These are phyloP conservation scores for Drymonia ruficornis DNA, from an alignment of 2,888 invertebrate genomes.

Conservation along the genomic window DNA sequence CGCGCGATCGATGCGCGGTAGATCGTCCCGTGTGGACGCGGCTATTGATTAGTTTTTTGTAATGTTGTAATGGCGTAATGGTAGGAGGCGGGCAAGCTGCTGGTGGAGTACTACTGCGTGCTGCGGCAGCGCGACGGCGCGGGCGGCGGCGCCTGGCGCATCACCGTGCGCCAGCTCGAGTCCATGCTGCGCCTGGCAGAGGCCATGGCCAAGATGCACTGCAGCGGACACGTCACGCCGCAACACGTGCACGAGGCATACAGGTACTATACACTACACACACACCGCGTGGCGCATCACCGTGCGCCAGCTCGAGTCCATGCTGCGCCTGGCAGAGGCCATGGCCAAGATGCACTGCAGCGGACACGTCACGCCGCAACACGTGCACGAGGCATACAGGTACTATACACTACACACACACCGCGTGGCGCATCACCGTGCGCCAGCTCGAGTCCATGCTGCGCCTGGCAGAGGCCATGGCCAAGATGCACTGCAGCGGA, in stretches of 20 bases:
- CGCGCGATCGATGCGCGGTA: too few species aligned
- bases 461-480: conserved; percentile 97
- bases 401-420: conserved; percentile 9
- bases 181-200: conserved; percentile 97
- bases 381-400: conserved; percentile 91
- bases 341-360: conserved; percentile 98
- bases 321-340: conserved; percentile 98
- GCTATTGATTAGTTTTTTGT: too few species aligned
- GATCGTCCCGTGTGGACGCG: too few species aligned
- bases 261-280: conserved; percentile 32
- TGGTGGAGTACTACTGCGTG: conserved; percentile 95
- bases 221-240: conserved; percentile 93
- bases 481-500: conserved; percentile 97
- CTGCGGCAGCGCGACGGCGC: conserved; percentile 93
- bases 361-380: conserved; percentile 93
- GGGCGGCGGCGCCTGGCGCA: conserved; percentile 91
- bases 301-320: conserved; percentile 91
- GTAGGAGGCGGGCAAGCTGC: conserved; percentile 90
- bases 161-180: conserved; percentile 95
- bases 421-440: conserved; percentile 96
- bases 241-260: conserved; percentile 94
- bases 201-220: conserved; percentile 98
- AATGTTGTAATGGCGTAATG: too few species aligned
- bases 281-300: conserved; percentile 93
- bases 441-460: conserved; percentile 93